Evolutionary conservation across 2,797 vertebrate genomes (phyloP), one percentile per base, ranked within the genome.

Genomic region (Fistularia tabacaria): DNA sequence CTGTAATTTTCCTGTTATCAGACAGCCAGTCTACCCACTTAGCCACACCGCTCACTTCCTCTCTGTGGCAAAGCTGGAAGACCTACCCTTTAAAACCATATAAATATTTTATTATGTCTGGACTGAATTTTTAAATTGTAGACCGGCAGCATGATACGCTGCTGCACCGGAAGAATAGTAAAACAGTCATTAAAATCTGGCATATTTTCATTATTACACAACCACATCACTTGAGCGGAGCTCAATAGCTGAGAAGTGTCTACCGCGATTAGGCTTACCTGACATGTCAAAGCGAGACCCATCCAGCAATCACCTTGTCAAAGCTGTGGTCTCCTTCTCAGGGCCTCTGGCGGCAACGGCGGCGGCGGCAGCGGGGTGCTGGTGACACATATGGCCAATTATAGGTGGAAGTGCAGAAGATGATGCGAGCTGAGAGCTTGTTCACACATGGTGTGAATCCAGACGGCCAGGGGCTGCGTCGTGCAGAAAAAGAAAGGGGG

Each of bases 321-420:
- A 66, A 77, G 79, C 80, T 83, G 76, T 82, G 84, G 85, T 87
- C 83, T 80, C 63, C 71, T 49, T 61, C 64, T 25, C 49, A 8
- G 53, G 38, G 54, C 80, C 66, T 57, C 56, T 62, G 69, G 71
- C 68, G 54, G 64, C 41, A 55, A 73, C 61, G 59, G 64, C 58
- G 37, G 71, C 69, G 39, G 71, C 67, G 55, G 64, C 82, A 79
- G 83, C 73, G 66, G 79, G 84, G 73, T 72, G 79, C 77, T 73
- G 62, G 81, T 88, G 86, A 90, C 89, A 87, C 85, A 87, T 90
- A 88, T 89, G 89, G 88, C 88, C 88, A 90, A 90, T 91, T 90
- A 90, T 81, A 87, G 80, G 81, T 84, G 82, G 81, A 88, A 78
- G 83, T 79, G 76, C 83, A 85, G 81, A 89, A 82, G 84, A 83